Percentiles rank a stretch among this genome's conserved stretches.
These are phyloP conservation scores for Acrocephalus arundinaceus DNA, from an alignment of 2,113 vertebrate species.

Conservation along the genomic window DNA sequence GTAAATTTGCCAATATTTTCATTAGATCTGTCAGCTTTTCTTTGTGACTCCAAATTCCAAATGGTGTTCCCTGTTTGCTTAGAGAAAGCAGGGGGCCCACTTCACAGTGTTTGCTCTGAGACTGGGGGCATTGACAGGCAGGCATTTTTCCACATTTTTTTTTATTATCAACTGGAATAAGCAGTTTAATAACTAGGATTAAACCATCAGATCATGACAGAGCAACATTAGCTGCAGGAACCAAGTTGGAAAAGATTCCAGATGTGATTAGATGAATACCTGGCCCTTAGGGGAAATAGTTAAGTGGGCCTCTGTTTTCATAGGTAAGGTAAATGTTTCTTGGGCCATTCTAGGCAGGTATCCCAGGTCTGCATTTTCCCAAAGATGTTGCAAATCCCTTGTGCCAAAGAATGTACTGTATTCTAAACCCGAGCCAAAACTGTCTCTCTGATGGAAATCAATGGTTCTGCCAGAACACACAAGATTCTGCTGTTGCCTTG, in stretches of 20 bases:
- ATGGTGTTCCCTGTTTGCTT: slow-evolving; percentile 4
- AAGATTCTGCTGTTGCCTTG: neutral
- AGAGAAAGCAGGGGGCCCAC: slow-evolving; percentile 2
- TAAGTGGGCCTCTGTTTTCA: slow-evolving; percentile 21
- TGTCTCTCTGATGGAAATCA: neutral
- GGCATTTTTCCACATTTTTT: slow-evolving; percentile 43
- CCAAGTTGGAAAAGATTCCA: slow-evolving; percentile 54
- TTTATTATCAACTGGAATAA: slow-evolving; percentile 65
- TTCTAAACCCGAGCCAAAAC: neutral
- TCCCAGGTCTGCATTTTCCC: neutral
- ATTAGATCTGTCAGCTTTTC: slow-evolving; percentile 32
- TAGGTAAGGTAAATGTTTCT: slow-evolving; percentile 23
- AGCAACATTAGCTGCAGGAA: slow-evolving; percentile 55
- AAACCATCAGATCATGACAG: slow-evolving; percentile 68
- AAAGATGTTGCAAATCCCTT: neutral
- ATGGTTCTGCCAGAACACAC: neutral
- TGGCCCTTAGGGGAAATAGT: slow-evolving; percentile 38
- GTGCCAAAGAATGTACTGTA: neutral
- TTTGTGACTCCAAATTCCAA: slow-evolving; percentile 24
- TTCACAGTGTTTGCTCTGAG: slow-evolving; percentile 31
- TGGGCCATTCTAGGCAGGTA: slow-evolving; percentile 28
- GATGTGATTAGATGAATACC: slow-evolving; percentile 56
- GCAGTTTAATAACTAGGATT: slow-evolving; percentile 67
- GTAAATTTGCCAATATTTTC: slow-evolving; percentile 20
- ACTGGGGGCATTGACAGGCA: slow-evolving; percentile 33